phyloP scores from a whole-genome alignment of 2,888 invertebrate species.

The Xestia xanthographa region DNA sequence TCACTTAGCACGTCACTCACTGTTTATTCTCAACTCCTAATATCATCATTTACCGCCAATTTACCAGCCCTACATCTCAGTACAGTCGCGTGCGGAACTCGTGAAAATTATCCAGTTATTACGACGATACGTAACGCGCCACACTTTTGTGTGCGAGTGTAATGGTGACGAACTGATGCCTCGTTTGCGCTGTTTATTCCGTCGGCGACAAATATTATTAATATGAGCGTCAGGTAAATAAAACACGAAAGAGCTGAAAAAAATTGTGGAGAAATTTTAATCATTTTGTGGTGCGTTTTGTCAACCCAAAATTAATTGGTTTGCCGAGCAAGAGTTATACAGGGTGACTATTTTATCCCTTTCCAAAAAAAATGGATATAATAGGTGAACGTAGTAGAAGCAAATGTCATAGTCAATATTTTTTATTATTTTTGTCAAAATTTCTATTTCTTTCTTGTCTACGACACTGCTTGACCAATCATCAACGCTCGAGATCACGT shows the following conservation, averaged over 20 bases:
- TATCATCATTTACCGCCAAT: neutral
- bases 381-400: no score
- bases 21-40: neutral
- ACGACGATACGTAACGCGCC: slow-evolving; percentile 39
- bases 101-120: slow-evolving; percentile 53
- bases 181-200: slow-evolving; percentile 35
- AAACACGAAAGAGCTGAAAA: neutral
- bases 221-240: neutral
- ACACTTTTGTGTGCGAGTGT: slow-evolving; percentile 38
- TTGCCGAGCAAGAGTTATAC: no score
- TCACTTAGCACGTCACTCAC: neutral
- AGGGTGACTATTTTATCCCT: no score
- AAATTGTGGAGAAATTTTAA: neutral
- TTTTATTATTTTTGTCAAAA: no score
- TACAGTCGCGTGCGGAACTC: slow-evolving; percentile 27
- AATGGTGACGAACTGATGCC: slow-evolving; percentile 21
- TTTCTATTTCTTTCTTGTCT: no score
- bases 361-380: no score
- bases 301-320: neutral
- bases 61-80: slow-evolving; percentile 41
- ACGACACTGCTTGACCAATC: no score
- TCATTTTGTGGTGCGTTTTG: neutral
- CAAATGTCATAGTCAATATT: no score
- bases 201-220: slow-evolving; percentile 34
- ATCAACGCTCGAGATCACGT: no score